Evolutionary conservation across 1,140 invertebrate species (phyloP), one percentile per base, ranked within the genome.

Genomic region (Leptinotarsa undecemlineata): DNA sequence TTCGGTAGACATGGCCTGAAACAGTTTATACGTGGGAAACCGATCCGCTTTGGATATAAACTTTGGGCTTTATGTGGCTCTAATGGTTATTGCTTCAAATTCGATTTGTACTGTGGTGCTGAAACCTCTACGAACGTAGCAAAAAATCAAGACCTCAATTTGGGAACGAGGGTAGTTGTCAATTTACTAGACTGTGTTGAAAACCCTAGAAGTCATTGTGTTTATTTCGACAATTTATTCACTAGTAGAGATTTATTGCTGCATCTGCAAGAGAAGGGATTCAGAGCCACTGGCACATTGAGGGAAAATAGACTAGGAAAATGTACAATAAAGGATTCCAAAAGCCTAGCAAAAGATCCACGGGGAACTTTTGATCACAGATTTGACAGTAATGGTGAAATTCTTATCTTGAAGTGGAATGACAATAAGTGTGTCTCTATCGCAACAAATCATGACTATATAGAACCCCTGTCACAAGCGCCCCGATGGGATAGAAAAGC

Each of bases 401-500:
- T 79, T 48, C 42, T 77, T 14, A 42, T 79, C 11, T 73, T 69
- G 47, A 67, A 68, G 14, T 79, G 78, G 74, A 74, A 75, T 48
- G 76, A 78, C 61, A 79, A 79, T 23, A 23, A 23, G 23, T 23
- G 23, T 23, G 76, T 79, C 14, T 81, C 64, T 48, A 77, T 84
- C 72, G 79, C 72, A 72, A 77, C 77, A 66, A 81, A 81, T 76
- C 79, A 79, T 79, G 78, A 82, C 75, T 72, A 71, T 63, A 81
- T 80, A 79, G 77, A 74, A 79, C 80, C 62, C 48, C 48, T 51
- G 17, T 14, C 11, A 51, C 11, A 51, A 51, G 48, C 17, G 17
- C 80, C 80, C 78, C 62, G 82, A 71, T 84, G 78, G 77, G 80
- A 78, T 73, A 71, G 57, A 74, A 72, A 72, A 69, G 79, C 76